A percentile compares a stretch with the other conserved stretches of the same genome.
These are phyloP conservation scores for Notothenia coriiceps DNA, from an alignment of 2,113 vertebrate species.

Conservation along the genomic window DNA sequence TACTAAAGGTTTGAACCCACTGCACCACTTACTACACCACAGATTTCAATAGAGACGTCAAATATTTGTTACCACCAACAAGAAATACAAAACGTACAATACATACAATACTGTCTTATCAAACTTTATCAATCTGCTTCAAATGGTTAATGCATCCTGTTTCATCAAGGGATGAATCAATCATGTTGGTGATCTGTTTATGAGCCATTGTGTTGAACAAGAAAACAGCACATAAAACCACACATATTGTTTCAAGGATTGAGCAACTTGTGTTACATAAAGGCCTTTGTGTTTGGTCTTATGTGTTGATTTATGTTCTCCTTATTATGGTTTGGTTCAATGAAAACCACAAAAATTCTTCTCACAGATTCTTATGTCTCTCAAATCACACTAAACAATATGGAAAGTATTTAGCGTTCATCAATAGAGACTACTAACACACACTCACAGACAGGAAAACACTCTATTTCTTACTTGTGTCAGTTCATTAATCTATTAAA, in stretches of 20 bases:
- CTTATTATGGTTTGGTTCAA: conserved; percentile 12
- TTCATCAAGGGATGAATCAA: conserved; percentile 21
- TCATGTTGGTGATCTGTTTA: conserved; percentile 29
- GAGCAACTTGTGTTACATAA: conserved; percentile 18
- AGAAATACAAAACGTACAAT: not conserved
- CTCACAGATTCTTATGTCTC: not conserved
- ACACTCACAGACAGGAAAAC: not conserved
- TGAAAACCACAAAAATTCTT: conserved; percentile 46
- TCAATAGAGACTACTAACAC: not conserved
- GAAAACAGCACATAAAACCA: conserved; percentile 21
- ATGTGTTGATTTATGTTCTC: conserved; percentile 14
- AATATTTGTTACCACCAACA: conserved; percentile 5
- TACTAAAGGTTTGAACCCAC: not conserved
- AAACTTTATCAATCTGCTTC: conserved; percentile 4
- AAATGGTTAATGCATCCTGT: not conserved
- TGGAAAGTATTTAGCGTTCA: not conserved
- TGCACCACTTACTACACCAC: not conserved
- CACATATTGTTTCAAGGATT: conserved; percentile 30
- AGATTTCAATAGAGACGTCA: conserved; percentile 9
- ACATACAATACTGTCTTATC: not conserved
- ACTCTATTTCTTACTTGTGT: not conserved
- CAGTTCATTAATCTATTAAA: not conserved
- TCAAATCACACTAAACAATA: conserved; percentile 5
- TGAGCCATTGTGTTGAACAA: conserved; percentile 47
- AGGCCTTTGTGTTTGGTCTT: conserved; percentile 13